Evolutionary conservation across 1,140 invertebrate genomes (phyloP), one percentile per base, ranked within the genome.

Genomic region (Zaprionus capensis): DNA sequence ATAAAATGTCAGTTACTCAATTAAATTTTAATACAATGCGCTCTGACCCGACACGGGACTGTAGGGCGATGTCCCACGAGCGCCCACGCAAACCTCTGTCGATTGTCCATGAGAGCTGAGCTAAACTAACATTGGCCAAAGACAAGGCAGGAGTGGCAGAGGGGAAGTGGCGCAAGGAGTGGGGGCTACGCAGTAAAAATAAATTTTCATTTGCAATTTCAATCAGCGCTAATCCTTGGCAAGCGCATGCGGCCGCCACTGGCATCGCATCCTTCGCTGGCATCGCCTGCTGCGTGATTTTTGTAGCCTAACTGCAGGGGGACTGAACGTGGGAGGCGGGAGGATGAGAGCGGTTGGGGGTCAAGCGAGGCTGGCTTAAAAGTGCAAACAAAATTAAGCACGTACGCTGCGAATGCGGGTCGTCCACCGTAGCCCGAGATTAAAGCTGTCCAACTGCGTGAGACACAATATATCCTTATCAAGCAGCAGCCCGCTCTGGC

Each of bases 141-240:
- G 34, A 14, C 57, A 53, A 49, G 26, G 41, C 31, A 44, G 41
- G 64, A 31, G 9, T 34, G 31, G 31, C 9, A 7, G 46, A 5
- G 9, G 31, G 51, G 63, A 14, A 51, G 46, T 17, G 55, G 68
- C 20, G 44, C 66, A 64, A 34, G 62, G 26, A 49, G 73, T 9
- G 77, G 53, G 5, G 12, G 36, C 14, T 65, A 63, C 77, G 77
- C 77, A 91, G 86, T 91, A 79, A 91, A 88, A 91, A 91, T 91
- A 91, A 91, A 91, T 91, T 91, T 91, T 91, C 88, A 91, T 91
- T 91, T 91, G 90, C 88, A 91, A 91, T 91, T 91, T 91, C 88
- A 91, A 91, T 91, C 88, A 91, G 81, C 88, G 88, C 82, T 91
- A 91, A 91, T 91, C 88, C 88, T 84, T 82, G 82, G 82, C 80